Percentiles rank a stretch among this genome's conserved stretches.
Conservation (phyloP, 2,797 vertebrate species). For the Tinamus major region DNA sequence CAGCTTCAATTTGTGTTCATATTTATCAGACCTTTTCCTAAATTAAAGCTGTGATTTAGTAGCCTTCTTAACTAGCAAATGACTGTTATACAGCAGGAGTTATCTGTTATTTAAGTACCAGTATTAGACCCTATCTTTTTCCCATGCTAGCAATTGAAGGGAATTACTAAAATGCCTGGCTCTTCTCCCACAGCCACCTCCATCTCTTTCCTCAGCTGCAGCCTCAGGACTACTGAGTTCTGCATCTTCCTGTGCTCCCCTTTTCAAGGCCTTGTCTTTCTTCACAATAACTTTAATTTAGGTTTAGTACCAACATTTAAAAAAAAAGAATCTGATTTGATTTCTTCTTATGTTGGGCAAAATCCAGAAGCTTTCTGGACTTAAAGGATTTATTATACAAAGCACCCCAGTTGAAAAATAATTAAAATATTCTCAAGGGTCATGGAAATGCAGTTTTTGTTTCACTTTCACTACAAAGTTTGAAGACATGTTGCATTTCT, state of each 20-base stretch:
- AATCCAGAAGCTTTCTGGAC: neutral
- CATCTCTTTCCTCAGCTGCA: neutral
- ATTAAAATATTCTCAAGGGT: neutral
- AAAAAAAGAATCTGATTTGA: neutral
- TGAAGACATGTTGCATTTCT: neutral
- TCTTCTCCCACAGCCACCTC: neutral
- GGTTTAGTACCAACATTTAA: neutral
- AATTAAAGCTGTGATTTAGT: neutral
- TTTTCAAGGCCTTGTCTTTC: neutral
- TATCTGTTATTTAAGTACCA: neutral
- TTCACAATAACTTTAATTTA: neutral
- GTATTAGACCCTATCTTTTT: neutral
- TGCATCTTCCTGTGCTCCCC: rapidly evolving
- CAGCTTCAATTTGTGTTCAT: neutral
- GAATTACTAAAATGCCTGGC: neutral
- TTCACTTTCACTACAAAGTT: neutral
- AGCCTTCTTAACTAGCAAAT: neutral
- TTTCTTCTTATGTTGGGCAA: neutral
- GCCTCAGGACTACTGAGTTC: neutral
- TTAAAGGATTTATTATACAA: neutral
- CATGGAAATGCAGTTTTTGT: neutral
- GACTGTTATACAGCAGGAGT: neutral
- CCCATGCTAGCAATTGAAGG: neutral
- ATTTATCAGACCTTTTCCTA: neutral
- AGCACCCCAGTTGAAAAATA: neutral